Evolutionary conservation across 2,888 invertebrate genomes (phyloP), one percentile per base, ranked within the genome.

Genomic region (Cryptocephalus primarius): DNA sequence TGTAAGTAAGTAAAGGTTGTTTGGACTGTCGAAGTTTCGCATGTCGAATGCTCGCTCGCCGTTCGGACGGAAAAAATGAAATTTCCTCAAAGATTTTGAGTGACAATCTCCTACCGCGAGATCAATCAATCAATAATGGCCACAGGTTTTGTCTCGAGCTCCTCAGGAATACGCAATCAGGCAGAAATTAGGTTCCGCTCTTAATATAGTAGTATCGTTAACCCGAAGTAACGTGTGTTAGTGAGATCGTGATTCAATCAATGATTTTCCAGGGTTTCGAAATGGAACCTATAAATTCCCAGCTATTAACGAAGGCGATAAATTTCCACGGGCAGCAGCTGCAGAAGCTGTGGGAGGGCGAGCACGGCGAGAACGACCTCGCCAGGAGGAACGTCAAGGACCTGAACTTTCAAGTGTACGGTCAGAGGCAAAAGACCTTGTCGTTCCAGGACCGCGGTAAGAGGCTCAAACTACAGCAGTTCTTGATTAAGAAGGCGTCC

Each of bases 281-380:
- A 10, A 75, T 74, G 75, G 75, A 75, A 64, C 64, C 72, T 43
- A 66, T 78, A 66, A 76, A 76, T 65, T 58, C 72, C 51, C 73
- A 75, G 47, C 68, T 78, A 51, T 76, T 90, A 67, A 72, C 81
- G 64, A 82, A 82, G 63, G 78, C 85, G 51, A 72, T 90, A 58
- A 85, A 87, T 72, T 90, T 84, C 68, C 90, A 90, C 74, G 90
- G 90, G 2, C 87, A 87, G 62, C 88, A 88, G 62, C 73, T 90
- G 55, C 88, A 87, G 71, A 90, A 89, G 72, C 79, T 88, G 59
- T 89, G 89, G 88, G 89, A 89, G 66, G 79, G 82, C 32, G 89
- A 89, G 65, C 79, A 85, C 60, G 87, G 88, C 48, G 84, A 85
- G 61, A 82, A 80, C 45, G 87, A 88, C 65, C 71, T 89, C 49